Conservation (phyloP, 1,140 invertebrate species). For the Physella acuta region DNA sequence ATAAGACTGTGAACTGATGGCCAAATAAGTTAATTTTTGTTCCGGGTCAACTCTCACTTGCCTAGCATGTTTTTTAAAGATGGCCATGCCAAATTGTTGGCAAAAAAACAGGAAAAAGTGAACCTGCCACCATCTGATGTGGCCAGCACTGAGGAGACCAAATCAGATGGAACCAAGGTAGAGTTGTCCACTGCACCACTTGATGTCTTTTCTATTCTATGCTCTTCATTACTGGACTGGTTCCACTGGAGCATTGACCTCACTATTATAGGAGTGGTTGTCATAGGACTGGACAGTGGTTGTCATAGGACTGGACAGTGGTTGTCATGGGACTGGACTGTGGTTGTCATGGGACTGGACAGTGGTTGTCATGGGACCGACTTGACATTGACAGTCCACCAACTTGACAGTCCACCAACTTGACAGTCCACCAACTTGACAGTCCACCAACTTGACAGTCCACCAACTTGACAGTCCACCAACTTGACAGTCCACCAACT, state of each 20-base stretch:
- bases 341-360: neutral
- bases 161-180: neutral
- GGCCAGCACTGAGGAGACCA: neutral
- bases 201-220: no score
- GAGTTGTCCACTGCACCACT: no score
- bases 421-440: no score
- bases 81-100: constrained; percentile 4
- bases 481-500: no score
- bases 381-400: neutral
- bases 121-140: neutral
- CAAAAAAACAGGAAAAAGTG: constrained; percentile 6
- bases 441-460: no score
- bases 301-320: neutral
- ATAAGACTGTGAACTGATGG: no score
- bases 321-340: neutral
- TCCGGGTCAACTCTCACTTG: no score
- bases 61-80: constrained; percentile 18
- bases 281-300: neutral
- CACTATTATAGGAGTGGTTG: neutral
- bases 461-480: no score
- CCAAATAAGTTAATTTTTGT: no score
- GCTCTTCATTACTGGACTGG: no score
- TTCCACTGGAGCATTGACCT: no score
- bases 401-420: no score
- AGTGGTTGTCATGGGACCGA: neutral